A percentile compares a stretch with the other conserved stretches of the same genome.
Conservation (phyloP, 2,113 vertebrate species). For the Phasianus colchicus region DNA sequence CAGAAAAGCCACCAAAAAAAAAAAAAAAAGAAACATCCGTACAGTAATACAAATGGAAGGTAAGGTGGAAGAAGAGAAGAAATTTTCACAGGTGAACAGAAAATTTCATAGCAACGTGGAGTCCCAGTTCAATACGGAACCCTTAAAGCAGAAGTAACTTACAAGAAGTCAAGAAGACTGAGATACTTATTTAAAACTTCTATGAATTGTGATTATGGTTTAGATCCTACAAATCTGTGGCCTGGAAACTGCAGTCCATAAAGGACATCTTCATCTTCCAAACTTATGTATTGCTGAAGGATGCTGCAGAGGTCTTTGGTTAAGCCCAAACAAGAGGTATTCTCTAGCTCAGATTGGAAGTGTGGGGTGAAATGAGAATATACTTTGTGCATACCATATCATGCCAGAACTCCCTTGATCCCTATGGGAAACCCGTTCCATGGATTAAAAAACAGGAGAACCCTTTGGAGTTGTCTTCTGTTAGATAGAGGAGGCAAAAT, state of each 20-base stretch:
- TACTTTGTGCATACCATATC: neutral
- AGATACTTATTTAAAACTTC: neutral
- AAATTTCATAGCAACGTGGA: neutral
- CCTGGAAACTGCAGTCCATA: neutral
- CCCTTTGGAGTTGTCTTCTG: neutral
- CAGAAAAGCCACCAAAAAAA: neutral
- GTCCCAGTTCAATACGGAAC: neutral
- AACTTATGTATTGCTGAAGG: neutral
- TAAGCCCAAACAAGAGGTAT: neutral
- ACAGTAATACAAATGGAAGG: neutral
- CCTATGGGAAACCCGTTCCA: neutral
- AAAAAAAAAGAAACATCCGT: neutral
- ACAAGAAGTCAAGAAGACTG: neutral
- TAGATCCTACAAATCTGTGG: neutral
- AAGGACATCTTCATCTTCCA: neutral
- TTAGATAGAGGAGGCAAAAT: neutral
- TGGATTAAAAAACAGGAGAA: neutral
- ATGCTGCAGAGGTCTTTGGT: neutral
- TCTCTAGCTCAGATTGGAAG: neutral
- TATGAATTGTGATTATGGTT: neutral
- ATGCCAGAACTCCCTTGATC: neutral
- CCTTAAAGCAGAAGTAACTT: neutral
- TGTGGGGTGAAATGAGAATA: neutral
- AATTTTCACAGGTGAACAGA: neutral
- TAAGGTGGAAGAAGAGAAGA: neutral